Evolutionary conservation across 2,888 invertebrate genomes (phyloP).

Genomic region (Chrysolina haemoptera): DNA sequence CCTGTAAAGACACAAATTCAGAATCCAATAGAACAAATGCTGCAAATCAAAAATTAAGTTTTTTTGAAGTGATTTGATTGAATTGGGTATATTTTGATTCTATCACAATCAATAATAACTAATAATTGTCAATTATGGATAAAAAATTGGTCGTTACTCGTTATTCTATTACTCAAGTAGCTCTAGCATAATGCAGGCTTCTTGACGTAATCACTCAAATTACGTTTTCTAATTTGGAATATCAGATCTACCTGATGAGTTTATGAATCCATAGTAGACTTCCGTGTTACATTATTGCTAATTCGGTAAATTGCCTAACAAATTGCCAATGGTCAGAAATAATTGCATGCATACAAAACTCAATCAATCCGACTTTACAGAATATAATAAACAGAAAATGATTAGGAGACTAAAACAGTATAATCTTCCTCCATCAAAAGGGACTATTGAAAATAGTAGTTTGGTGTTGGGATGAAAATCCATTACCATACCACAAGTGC

Average conservation of each 20-base stretch:
- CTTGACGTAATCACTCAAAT: conserved; percentile 3
- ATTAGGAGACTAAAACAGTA: too few species aligned
- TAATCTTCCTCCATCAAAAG: too few species aligned
- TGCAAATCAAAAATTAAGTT: too few species aligned
- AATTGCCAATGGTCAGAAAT: neutral
- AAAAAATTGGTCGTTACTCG: neutral
- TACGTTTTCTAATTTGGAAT: conserved; percentile 5
- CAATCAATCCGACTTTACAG: neutral
- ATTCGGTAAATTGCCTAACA: conserved; percentile 1
- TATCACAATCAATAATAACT: neutral
- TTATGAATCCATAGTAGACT: conserved; percentile 12
- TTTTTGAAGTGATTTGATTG: too few species aligned
- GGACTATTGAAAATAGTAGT: too few species aligned
- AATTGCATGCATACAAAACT: neutral
- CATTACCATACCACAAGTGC: too few species aligned
- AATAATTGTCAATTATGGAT: neutral
- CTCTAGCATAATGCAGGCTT: neutral
- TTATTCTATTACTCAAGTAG: conserved; percentile 7
- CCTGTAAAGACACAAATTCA: too few species aligned
- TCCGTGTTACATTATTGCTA: conserved; percentile 16
- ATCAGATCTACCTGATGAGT: conserved; percentile 18
- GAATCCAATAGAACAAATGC: too few species aligned
- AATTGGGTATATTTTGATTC: neutral
- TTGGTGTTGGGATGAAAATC: too few species aligned
- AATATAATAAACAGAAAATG: too few species aligned